Conservation (phyloP, 1,140 invertebrate genomes). For the Vanessa tameamea region DNA sequence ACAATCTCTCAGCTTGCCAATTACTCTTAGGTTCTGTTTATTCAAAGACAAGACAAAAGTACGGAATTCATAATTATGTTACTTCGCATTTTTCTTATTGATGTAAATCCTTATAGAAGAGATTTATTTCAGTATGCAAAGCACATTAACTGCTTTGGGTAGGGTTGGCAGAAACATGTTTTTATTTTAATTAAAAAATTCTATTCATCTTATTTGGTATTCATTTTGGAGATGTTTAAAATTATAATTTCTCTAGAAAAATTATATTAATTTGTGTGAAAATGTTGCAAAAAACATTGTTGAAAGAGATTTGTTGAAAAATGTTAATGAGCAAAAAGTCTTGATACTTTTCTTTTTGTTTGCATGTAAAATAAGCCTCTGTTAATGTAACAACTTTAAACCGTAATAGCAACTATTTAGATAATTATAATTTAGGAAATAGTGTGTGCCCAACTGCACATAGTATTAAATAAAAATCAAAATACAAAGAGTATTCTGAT, state of each 20-base stretch:
- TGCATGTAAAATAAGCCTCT: too few species aligned
- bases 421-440: too few species aligned
- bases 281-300: too few species aligned
- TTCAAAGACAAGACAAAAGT: slow-evolving; percentile 22
- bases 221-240: neutral
- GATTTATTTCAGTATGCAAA: slow-evolving; percentile 30
- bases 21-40: neutral
- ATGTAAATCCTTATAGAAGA: slow-evolving; percentile 31
- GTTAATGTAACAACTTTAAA: too few species aligned
- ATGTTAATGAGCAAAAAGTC: too few species aligned
- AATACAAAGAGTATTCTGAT: too few species aligned
- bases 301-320: too few species aligned
- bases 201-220: neutral
- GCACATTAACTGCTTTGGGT: slow-evolving; percentile 24
- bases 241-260: neutral
- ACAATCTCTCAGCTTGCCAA: neutral
- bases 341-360: too few species aligned
- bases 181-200: neutral
- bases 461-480: too few species aligned
- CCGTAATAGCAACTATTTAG: too few species aligned
- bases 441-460: too few species aligned
- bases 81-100: slow-evolving; percentile 24
- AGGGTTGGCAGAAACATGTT: slow-evolving; percentile 3
- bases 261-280: too few species aligned
- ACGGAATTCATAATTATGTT: slow-evolving; percentile 33